Evolutionary conservation across 1,140 invertebrate genomes (phyloP), one percentile per base, ranked within the genome.

Genomic region (Drosophila sp.): DNA sequence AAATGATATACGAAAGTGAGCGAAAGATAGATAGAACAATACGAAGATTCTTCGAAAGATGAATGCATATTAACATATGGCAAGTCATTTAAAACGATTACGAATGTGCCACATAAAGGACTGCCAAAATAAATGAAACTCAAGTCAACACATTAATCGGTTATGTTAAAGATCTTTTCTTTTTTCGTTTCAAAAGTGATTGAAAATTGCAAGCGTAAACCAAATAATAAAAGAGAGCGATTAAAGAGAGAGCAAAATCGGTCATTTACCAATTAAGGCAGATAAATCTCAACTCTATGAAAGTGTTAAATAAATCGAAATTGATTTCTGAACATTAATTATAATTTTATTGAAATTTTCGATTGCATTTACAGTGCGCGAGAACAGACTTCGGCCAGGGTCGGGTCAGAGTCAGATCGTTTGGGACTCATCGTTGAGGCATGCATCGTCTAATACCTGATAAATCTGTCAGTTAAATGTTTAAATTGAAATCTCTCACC

Each of bases 401-500:
- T 46, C 34, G 36, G 4, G 14, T 9, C 54, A 43, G 18, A 4
- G 2, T 29, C 7, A 32, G 36, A 9, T 21, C 57, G 45, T 32
- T 38, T 54, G 50, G 61, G 59, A 70, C 48, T 48, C 46, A 62
- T 54, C 41, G 81, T 50, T 86, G 81, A 83, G 74, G 77, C 78
- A 90, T 80, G 74, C 76, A 80, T 90, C 80, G 82, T 73, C 72
- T 90, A 90, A 87, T 90, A 90, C 87, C 89, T 90, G 87, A 90
- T 90, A 90, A 90, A 90, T 90, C 89, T 90, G 89, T 90, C 89
- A 90, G 78, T 74, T 78, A 64, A 75, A 78, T 89, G 80, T 89
- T 90, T 90, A 79, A 89, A 80, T 89, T 89, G 83, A 90, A 86
- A 90, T 90, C 83, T 90, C 78, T 90, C 89, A 86, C 58, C 89